Conservation (phyloP, 1,140 invertebrate species). For the Camponotus pennsylvanicus region DNA sequence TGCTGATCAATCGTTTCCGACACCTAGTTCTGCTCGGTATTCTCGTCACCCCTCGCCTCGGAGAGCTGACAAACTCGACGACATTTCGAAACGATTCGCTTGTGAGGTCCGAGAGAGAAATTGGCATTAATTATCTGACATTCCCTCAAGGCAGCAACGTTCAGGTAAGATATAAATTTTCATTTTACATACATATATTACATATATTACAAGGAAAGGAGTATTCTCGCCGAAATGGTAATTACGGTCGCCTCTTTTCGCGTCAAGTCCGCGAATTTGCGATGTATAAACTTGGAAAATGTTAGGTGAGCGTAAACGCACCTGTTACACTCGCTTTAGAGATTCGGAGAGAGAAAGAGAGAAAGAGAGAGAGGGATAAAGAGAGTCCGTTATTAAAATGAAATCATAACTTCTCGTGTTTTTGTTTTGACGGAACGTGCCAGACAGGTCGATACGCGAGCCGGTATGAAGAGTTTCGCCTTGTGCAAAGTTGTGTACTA, state of each 20-base stretch:
- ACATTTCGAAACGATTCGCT: slow-evolving; percentile 47
- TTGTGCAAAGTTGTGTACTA: slow-evolving; percentile 21
- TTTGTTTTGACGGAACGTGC: neutral
- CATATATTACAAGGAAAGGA: neutral
- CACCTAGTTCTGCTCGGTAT: neutral
- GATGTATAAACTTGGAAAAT: slow-evolving; percentile 16
- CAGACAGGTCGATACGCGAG: slow-evolving; percentile 32
- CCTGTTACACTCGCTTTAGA: neutral
- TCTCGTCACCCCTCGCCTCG: neutral
- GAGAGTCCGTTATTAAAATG: slow-evolving; percentile 16
- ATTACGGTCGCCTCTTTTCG: neutral
- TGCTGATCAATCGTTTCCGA: slow-evolving; percentile 35
- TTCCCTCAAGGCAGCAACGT: slow-evolving; percentile 85
- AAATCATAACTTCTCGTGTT: slow-evolving; percentile 23
- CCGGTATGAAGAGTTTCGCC: neutral
- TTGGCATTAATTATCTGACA: slow-evolving; percentile 79
- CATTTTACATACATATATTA: neutral
- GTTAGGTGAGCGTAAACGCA: neutral
- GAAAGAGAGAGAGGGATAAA: too few species aligned
- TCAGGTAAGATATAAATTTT: slow-evolving; percentile 77
- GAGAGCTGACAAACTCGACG: neutral
- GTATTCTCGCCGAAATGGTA: neutral
- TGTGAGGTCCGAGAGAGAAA: slow-evolving; percentile 72
- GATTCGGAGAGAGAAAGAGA: too few species aligned
- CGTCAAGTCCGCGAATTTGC: slow-evolving; percentile 3